These are phyloP conservation scores for Xenopus laevis DNA, from an alignment of 2,113 vertebrate species.

Conservation along the genomic window DNA sequence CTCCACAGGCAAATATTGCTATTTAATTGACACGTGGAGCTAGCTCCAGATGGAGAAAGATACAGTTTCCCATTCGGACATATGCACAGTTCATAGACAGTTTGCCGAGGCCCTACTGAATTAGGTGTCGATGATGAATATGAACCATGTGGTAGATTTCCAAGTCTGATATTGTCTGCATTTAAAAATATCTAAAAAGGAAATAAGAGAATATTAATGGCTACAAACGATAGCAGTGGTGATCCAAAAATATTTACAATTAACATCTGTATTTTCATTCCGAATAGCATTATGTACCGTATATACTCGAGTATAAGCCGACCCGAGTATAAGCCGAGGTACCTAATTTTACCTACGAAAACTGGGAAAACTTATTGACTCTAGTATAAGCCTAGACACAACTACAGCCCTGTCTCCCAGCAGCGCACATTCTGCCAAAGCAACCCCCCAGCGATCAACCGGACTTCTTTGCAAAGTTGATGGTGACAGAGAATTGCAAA, in stretches of 20 bases:
- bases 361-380: no score
- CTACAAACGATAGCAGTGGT: background rate
- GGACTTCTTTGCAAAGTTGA: no score
- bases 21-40: conserved; percentile 91
- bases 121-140: conserved; percentile 74
- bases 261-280: no score
- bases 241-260: background rate
- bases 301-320: no score
- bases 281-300: no score
- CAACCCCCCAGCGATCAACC: no score
- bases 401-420: no score
- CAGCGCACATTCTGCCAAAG: no score
- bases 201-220: background rate
- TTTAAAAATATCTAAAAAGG: conserved; percentile 86
- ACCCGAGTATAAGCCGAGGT: no score
- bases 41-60: conserved; percentile 86
- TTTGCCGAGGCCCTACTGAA: conserved; percentile 82
- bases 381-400: no score
- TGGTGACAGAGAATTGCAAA: no score
- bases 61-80: conserved; percentile 95
- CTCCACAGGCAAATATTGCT: conserved; percentile 95
- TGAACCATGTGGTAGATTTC: conserved; percentile 84
- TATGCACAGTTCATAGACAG: conserved; percentile 90
- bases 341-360: no score
- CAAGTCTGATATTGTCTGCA: conserved; percentile 86